These are phyloP conservation scores for Dunckerocampus dactyliophorus DNA, from an alignment of 2,113 vertebrate genomes.

Conservation along the genomic window DNA sequence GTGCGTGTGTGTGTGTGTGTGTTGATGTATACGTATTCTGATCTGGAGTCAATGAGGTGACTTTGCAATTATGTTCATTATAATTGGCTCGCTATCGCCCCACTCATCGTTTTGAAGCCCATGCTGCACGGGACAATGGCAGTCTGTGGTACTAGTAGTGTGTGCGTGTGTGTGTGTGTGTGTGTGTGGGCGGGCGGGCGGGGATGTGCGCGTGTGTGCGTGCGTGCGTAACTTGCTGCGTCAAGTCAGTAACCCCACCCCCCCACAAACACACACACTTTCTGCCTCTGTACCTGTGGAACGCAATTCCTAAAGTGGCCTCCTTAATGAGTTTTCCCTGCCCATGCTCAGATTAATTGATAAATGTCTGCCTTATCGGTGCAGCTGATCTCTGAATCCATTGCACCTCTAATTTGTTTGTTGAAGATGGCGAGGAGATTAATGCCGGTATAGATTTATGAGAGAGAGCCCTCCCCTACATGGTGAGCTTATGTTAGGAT, in stretches of 20 bases:
- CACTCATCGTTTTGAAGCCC: slow-evolving; percentile 68
- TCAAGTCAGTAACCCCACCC: neutral
- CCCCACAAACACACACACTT: neutral
- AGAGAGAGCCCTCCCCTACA: slow-evolving; percentile 15
- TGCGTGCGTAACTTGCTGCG: slow-evolving; percentile 23
- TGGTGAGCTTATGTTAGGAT: neutral
- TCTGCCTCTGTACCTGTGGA: slow-evolving; percentile 50
- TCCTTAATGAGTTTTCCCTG: slow-evolving; percentile 72
- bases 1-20: slow-evolving; percentile 40
- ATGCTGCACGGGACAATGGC: slow-evolving; percentile 65
- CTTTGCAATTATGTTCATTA: slow-evolving; percentile 82
- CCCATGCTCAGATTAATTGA: slow-evolving; percentile 71
- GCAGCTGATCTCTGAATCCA: slow-evolving; percentile 67
- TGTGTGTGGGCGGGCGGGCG: no score
- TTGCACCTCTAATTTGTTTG: slow-evolving; percentile 76
- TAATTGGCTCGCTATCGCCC: slow-evolving; percentile 78
- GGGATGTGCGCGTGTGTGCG: neutral
- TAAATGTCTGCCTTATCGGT: slow-evolving; percentile 64
- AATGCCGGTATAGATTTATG: slow-evolving; percentile 62
- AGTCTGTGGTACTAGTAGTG: slow-evolving; percentile 51
- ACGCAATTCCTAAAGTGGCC: slow-evolving; percentile 62
- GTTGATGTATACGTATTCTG: slow-evolving; percentile 64
- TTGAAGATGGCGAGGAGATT: slow-evolving; percentile 71
- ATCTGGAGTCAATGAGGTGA: slow-evolving; percentile 74
- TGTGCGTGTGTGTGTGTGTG: neutral